phyloP scores from a whole-genome alignment of 1,140 invertebrate genomes.

The Ceratitis capitata region DNA sequence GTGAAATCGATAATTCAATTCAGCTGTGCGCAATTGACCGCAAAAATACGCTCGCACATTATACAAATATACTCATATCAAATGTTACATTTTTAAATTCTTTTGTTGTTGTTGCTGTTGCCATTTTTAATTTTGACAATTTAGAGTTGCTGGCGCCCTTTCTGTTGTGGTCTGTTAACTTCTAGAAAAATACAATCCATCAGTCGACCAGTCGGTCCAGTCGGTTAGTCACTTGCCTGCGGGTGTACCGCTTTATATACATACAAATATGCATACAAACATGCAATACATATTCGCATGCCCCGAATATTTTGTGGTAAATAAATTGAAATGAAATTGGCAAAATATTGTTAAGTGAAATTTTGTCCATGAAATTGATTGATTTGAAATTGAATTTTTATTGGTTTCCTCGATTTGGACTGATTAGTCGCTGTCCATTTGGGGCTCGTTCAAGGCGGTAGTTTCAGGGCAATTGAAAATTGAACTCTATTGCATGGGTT shows the following conservation, averaged over 20 bases:
- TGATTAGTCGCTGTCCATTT: neutral
- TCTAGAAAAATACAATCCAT: neutral
- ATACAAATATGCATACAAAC: too few species aligned
- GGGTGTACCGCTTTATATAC: too few species aligned
- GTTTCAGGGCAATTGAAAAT: neutral
- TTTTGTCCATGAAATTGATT: constrained; percentile 13
- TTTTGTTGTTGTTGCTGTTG: neutral
- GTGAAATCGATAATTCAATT: constrained; percentile 32
- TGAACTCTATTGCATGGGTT: neutral
- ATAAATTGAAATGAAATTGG: constrained; percentile 34
- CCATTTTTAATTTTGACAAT: neutral
- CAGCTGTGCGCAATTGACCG: constrained; percentile 33
- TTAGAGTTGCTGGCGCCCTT: neutral
- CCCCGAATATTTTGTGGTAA: neutral
- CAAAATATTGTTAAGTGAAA: constrained; percentile 31
- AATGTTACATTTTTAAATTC: neutral
- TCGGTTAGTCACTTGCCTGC: neutral
- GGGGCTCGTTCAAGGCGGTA: neutral
- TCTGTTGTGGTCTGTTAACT: neutral
- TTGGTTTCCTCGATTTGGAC: constrained; percentile 25
- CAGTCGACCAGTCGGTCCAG: neutral
- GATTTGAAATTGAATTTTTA: constrained; percentile 34
- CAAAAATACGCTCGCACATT: neutral
- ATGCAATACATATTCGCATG: too few species aligned
- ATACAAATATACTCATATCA: constrained; percentile 1